Evolutionary conservation across 2,888 invertebrate species (phyloP).

Genomic region (Cinara cedri): DNA sequence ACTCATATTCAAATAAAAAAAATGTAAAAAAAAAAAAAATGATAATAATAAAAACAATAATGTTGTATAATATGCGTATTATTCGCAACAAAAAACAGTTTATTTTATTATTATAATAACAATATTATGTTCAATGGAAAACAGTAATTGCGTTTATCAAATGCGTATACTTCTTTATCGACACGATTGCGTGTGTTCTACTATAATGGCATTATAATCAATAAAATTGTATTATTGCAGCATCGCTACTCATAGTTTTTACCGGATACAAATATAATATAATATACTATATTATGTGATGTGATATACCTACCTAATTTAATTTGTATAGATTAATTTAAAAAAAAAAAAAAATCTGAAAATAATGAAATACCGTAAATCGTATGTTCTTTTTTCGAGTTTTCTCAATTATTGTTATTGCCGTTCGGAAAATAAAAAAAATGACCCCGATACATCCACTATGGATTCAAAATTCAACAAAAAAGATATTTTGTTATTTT

Average conservation of each 20-base stretch:
- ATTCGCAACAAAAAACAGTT: not conserved
- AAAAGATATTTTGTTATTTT: too few species aligned
- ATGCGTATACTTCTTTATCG: slow-evolving; percentile 27
- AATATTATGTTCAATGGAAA: slow-evolving; percentile 9
- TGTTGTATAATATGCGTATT: not conserved
- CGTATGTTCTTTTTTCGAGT: not conserved
- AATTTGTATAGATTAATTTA: not conserved
- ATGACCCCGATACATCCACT: too few species aligned
- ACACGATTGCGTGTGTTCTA: slow-evolving; percentile 3
- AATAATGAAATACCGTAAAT: too few species aligned
- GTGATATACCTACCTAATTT: too few species aligned
- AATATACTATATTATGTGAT: not conserved
- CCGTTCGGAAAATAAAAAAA: too few species aligned
- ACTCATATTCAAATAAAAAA: not conserved
- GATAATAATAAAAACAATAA: not conserved
- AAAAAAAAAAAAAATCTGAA: not conserved
- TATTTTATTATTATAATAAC: slow-evolving; percentile 4
- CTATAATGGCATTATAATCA: too few species aligned
- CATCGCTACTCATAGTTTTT: too few species aligned
- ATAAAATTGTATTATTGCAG: too few species aligned
- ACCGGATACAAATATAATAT: too few species aligned
- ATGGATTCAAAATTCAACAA: too few species aligned
- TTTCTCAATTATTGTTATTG: too few species aligned
- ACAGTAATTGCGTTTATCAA: slow-evolving; percentile 31
- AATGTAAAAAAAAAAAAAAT: too few species aligned